These are phyloP conservation scores for Ostrea denselamellosa DNA, from an alignment of 1,140 invertebrate genomes.

Conservation along the genomic window DNA sequence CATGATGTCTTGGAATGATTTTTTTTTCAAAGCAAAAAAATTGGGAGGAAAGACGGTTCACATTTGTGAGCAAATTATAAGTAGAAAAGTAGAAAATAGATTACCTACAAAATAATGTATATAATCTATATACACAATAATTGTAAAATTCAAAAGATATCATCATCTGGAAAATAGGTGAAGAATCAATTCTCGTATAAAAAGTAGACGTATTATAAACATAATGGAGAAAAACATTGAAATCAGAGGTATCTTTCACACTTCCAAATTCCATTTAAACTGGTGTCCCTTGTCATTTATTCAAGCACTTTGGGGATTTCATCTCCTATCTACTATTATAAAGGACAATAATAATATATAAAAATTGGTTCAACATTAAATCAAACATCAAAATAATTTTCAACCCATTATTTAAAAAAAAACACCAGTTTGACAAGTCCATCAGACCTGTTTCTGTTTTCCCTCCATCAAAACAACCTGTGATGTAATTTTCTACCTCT, in stretches of 20 bases:
- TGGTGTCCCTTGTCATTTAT: neutral
- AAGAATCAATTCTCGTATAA: neutral
- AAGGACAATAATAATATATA: neutral
- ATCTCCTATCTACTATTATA: neutral
- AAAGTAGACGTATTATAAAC: neutral
- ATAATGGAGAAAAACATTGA: neutral
- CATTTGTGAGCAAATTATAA: neutral
- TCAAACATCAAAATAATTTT: neutral
- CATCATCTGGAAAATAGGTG: too few relatives aligned
- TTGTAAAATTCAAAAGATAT: too few relatives aligned
- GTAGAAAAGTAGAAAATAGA: neutral
- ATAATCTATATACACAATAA: neutral
- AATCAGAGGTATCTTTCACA: neutral
- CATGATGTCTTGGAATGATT: slow-evolving; percentile 13
- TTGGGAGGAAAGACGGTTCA: neutral
- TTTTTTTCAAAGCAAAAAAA: neutral
- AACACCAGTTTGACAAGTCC: neutral
- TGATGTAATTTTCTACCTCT: neutral
- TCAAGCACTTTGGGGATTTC: neutral
- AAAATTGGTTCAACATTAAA: slow-evolving; percentile 3
- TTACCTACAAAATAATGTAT: neutral
- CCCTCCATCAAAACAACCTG: neutral
- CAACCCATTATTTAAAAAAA: neutral
- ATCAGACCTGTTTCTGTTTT: neutral
- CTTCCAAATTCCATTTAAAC: neutral